Base-by-base conservation (phyloP, 2,113 vertebrate genomes). In the Nanorana parkeri region DNA sequence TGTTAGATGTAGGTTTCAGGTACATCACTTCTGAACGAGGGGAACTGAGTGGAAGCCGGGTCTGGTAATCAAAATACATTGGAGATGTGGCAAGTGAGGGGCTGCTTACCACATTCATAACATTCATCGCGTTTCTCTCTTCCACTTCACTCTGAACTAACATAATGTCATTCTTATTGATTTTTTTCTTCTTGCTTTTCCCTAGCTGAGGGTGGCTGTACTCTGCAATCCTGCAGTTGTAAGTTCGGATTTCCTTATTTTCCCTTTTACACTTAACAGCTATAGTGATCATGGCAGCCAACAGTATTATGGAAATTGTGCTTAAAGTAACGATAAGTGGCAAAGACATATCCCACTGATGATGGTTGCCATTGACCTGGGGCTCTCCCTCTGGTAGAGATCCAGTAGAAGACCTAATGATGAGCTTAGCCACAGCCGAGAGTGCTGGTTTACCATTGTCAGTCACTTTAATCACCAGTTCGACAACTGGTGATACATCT, bases 31-130 rank as follows among this genome's bases (percentile, higher is more conserved):
- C 98, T 11, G 98, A 99, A 86, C 98, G 93, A 89, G 98, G 98
- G 84, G 98, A 99, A 95, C 98, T 99, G 91, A 99, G 96, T 92
- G 98, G 98, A 90, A 99, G 94, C 86, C 98, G 96, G 85, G 98
- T 99, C 94, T 99, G 98, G 93, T 99, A 99, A 93, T 99, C 98
- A 92, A 99, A 99, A 94, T 98, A 99, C 95, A 99, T 97, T 85
- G 98, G 98, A 87, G 98, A 99, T 89, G 98, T 98, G 91, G 98
- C 97, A 90, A 99, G 91, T 85, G 98, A 99, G 87, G 98, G 97
- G 89, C 97, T 98, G 96, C 98, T 99, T 90, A 99, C 98, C 93
- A 99, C 98, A 77, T 99, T 99, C 98, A 99, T 99, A 90, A 99
- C 98, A 93, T 99, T 99, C 95, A 99, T 97, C 91, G 96, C 96